Evolutionary conservation across 2,113 vertebrate species (phyloP).

Genomic region (Gymnorhina tibicen): DNA sequence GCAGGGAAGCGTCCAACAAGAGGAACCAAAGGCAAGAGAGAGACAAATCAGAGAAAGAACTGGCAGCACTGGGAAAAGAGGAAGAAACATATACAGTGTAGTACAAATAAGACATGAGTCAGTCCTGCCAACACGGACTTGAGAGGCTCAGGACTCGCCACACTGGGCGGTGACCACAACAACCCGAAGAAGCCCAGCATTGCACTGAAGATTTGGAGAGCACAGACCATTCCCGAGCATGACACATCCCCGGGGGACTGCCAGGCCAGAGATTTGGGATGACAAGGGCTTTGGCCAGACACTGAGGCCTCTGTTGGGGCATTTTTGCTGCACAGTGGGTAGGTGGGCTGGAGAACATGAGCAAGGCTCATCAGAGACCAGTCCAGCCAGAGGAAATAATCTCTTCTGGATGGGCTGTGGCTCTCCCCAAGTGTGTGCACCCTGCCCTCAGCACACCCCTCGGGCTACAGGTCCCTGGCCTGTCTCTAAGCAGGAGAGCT

Average conservation of each 20-base stretch:
- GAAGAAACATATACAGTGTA: neutral
- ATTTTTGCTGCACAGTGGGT: neutral
- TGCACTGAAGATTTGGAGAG: neutral
- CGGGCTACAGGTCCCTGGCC: neutral
- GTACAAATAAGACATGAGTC: neutral
- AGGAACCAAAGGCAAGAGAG: neutral
- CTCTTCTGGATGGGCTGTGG: neutral
- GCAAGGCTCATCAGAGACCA: neutral
- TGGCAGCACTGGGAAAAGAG: neutral
- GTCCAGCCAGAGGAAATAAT: neutral
- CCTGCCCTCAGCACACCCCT: neutral
- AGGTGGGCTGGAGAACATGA: neutral
- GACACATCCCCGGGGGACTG: neutral
- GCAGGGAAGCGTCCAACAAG: neutral
- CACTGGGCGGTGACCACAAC: neutral
- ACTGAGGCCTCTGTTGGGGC: neutral
- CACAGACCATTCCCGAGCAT: fast-evolving
- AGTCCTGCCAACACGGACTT: neutral
- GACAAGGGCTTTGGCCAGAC: neutral
- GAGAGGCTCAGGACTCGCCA: neutral
- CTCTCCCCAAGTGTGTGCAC: fast-evolving
- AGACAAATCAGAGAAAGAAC: neutral
- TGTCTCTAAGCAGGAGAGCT: neutral
- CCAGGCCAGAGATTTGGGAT: fast-evolving
- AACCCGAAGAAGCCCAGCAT: neutral